phyloP scores from a whole-genome alignment of 1,140 invertebrate genomes.

The Yoshiicerus persimilis region DNA sequence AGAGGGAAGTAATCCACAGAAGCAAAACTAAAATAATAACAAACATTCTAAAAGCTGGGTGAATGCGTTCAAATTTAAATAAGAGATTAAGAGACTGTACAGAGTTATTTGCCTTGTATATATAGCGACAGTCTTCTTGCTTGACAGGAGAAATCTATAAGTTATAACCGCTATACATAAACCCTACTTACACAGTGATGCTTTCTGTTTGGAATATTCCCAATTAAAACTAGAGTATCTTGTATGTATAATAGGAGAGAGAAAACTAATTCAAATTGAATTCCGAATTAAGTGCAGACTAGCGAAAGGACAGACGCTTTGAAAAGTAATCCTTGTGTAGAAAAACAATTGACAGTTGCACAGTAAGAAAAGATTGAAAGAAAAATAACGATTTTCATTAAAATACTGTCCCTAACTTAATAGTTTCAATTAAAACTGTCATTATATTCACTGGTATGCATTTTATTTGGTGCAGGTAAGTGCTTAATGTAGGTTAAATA shows the following conservation, averaged over 20 bases:
- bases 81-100: neutral
- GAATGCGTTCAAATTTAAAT: neutral
- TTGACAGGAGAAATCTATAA: too few relatives aligned
- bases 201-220: neutral
- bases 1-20: too few relatives aligned
- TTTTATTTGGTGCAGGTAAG: too few relatives aligned
- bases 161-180: neutral
- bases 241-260: neutral
- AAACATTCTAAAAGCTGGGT: neutral
- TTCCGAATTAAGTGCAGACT: neutral
- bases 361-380: neutral
- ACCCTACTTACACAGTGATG: neutral
- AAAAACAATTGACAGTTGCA: neutral
- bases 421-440: too few relatives aligned
- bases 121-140: neutral
- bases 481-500: too few relatives aligned
- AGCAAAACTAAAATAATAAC: neutral
- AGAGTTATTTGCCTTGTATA: neutral
- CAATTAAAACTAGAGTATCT: neutral
- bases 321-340: neutral
- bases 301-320: neutral
- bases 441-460: too few relatives aligned
- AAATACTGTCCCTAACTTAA: neutral
- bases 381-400: neutral
- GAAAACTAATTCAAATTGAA: slow-evolving; percentile 14